Evolutionary conservation across 2,113 vertebrate species (phyloP).

Genomic region (Melospiza georgiana): DNA sequence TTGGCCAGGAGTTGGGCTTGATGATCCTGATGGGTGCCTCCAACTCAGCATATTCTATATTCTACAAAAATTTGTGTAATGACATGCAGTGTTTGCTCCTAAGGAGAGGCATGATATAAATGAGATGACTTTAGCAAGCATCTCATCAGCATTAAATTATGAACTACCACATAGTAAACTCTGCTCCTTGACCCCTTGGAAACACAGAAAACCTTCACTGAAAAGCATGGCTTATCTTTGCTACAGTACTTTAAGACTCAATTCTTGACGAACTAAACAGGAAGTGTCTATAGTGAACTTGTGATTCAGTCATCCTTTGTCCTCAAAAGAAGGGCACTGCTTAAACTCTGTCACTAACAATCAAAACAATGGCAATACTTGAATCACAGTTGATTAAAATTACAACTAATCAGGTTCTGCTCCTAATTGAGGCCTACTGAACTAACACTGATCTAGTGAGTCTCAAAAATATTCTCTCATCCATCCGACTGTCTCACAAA

Average conservation of each 20-base stretch:
- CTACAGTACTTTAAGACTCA: neutral
- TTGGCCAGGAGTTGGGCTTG: neutral
- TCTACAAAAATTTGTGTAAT: neutral
- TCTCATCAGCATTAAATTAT: neutral
- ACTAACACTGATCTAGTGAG: neutral
- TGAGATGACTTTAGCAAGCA: neutral
- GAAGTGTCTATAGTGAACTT: neutral
- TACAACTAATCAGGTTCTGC: neutral
- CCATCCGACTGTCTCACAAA: neutral
- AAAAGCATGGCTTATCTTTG: neutral
- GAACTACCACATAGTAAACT: neutral
- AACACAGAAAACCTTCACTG: neutral
- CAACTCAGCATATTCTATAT: neutral
- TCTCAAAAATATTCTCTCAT: neutral
- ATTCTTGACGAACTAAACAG: neutral
- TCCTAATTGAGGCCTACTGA: neutral
- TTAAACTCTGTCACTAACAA: neutral
- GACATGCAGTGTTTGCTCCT: neutral
- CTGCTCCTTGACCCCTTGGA: neutral
- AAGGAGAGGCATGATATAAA: neutral
- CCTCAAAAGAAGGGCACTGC: neutral
- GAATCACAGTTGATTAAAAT: neutral
- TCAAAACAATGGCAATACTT: neutral
- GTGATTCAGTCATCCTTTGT: neutral
- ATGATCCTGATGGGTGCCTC: neutral